Evolutionary conservation across 2,888 invertebrate species (phyloP), one percentile per base, ranked within the genome.

Genomic region (Pseudanteris insignis): DNA sequence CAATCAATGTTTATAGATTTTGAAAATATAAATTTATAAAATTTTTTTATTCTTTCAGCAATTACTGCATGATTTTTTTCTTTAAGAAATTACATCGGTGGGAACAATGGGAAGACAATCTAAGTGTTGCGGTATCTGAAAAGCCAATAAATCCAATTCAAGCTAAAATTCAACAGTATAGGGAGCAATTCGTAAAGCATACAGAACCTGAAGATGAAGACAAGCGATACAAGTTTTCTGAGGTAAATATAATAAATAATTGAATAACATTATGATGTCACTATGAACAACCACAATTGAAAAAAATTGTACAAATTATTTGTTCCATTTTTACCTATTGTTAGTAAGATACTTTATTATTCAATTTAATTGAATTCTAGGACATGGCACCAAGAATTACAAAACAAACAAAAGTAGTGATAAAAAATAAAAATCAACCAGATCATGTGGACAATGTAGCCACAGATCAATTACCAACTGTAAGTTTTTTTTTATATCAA

Each of bases 301-400:
- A n/a, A n/a, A n/a, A n/a, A n/a, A n/a, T n/a, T n/a, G n/a, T n/a
- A n/a, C n/a, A n/a, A n/a, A n/a, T n/a, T n/a, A n/a, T 18, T 18
- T 18, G 18, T 4, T 18, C 18, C 18, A 18, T 18, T 18, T 18
- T 6, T 18, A 18, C 6, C n/a, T n/a, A n/a, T n/a, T n/a, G n/a
- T n/a, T n/a, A n/a, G n/a, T n/a, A n/a, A n/a, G n/a, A n/a, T n/a
- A n/a, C n/a, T n/a, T n/a, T n/a, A n/a, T n/a, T n/a, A n/a, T n/a
- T n/a, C n/a, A n/a, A n/a, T n/a, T n/a, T n/a, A n/a, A n/a, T n/a
- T n/a, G 43, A 30, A 43, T 44, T 40, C 33, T 18, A 85, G 84
- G 85, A 87, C 67, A 84, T 88, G 84, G 79, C 85, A 15, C 88
- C 87, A 6, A 82, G 81, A 60, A 87, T 87, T 25, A 86, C 84